phyloP scores from a whole-genome alignment of 2,113 vertebrate genomes.

The Myrmecobius fasciatus region DNA sequence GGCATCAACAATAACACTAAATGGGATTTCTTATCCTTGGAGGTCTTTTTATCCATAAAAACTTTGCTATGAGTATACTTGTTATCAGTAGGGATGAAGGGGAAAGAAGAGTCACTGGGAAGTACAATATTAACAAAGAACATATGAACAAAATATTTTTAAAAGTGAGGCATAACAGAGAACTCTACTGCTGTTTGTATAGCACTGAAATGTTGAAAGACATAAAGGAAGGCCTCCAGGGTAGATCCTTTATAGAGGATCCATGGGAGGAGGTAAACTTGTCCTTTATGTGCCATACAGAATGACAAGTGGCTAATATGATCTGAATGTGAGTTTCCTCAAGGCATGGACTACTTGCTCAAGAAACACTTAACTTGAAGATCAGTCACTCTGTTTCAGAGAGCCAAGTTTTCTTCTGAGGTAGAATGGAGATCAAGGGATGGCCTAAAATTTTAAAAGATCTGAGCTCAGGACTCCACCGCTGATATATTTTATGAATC shows the following conservation, averaged over 20 bases:
- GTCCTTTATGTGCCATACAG: background rate
- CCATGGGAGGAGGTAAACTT: background rate
- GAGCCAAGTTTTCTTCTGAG: background rate
- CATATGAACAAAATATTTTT: background rate
- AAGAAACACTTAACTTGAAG: background rate
- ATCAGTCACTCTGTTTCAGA: background rate
- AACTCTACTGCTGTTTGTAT: background rate
- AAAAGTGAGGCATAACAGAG: background rate
- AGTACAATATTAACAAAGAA: background rate
- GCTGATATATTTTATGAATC: background rate
- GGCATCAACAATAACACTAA: background rate
- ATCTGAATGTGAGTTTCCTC: background rate
- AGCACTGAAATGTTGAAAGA: background rate
- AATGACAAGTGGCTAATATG: background rate
- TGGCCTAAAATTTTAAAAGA: background rate
- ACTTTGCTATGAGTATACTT: background rate
- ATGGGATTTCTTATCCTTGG: background rate
- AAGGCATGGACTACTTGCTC: background rate
- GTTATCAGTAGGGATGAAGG: background rate
- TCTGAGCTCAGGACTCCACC: background rate
- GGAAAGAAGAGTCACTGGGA: background rate
- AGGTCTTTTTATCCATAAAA: background rate
- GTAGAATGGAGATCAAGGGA: background rate
- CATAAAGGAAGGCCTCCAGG: background rate
- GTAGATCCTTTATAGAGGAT: background rate